Base-by-base conservation (phyloP, 2,888 invertebrate genomes). In the Dryobotodes eremita region DNA sequence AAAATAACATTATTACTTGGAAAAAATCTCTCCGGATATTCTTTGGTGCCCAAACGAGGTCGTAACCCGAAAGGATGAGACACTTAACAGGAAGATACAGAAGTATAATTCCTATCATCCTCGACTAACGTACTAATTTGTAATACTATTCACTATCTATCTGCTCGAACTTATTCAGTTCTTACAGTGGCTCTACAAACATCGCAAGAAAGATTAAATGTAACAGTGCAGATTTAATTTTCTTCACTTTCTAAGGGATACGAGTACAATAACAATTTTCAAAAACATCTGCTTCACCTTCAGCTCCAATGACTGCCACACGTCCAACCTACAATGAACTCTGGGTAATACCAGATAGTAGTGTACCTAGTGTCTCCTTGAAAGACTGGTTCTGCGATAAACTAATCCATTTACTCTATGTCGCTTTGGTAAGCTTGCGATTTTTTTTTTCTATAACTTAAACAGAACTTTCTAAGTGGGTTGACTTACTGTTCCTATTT, bases 41-140 rank as follows among this genome's bases (percentile, higher is more conserved):
- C 57, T 74, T 74, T 71, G 57, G 31, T 65, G 36, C 36, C 31
- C 36, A 71, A 85, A 85, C 31, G 71, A 84, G 85, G 78, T 76
- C 78, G 61, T 31, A 73, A 64, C 68, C 62, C 53, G 66, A 64
- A 57, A 77, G 76, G 42, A 77, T 74, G 31, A 59, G 26, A 6
- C 36, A 66, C 48, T 20, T 7, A 10, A n/a, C 13, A 46, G 50
- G 0, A 15, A 42, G 6, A 48, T n/a, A 31, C 57, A 82, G 82
- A 69, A 85, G 64, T 23, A 8, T 23, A 20, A 64, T 36, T 73
- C n/a, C 17, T 10, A 61, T 62, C 17, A n/a, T 26, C 11, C 20
- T 20, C 26, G 26, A 62, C 36, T 26, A 59, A 59, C 3, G 23
- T 10, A n/a, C 2, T 10, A 20, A 11, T 48, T 66, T 26, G 48